Conservation (phyloP, 2,888 invertebrate species). For the Capitulum mitella region DNA sequence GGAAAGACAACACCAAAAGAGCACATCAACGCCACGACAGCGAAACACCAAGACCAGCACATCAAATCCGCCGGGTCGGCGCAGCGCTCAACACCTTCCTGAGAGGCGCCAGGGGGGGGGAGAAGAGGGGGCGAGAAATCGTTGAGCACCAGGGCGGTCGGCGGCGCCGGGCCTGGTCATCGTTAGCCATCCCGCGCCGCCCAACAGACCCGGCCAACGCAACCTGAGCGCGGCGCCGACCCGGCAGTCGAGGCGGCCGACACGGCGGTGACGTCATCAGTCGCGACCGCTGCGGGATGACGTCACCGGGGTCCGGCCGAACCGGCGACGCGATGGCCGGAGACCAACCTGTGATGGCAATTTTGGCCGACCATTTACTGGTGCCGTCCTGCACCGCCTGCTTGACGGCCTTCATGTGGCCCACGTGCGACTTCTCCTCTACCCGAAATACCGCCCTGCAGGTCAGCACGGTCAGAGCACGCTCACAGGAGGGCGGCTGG, state of each 20-base stretch:
- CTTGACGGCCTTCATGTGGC: conserved; percentile 97
- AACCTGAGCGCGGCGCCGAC: no score
- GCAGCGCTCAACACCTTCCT: background rate
- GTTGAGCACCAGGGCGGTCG: no score
- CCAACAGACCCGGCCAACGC: no score
- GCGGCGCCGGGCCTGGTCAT: no score
- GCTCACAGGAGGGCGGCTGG: no score
- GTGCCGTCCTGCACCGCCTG: conserved; percentile 98
- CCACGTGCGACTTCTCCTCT: conserved; percentile 85
- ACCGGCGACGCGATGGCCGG: background rate
- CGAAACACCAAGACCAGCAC: conserved; percentile 4
- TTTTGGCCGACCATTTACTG: conserved; percentile 99
- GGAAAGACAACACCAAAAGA: conserved; percentile 40
- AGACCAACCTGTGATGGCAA: conserved; percentile 97
- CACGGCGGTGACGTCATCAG: conserved; percentile 12
- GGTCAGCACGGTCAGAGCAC: background rate
- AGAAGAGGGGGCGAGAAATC: no score
- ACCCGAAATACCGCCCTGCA: conserved; percentile 90
- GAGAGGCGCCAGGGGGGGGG: no score
- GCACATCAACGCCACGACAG: background rate
- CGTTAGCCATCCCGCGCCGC: no score
- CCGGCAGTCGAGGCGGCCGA: no score
- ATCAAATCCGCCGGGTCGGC: background rate
- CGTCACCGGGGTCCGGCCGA: conserved; percentile 7
- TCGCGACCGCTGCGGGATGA: background rate